Conservation (phyloP, 1,140 invertebrate genomes). For the Onthophagus taurus region DNA sequence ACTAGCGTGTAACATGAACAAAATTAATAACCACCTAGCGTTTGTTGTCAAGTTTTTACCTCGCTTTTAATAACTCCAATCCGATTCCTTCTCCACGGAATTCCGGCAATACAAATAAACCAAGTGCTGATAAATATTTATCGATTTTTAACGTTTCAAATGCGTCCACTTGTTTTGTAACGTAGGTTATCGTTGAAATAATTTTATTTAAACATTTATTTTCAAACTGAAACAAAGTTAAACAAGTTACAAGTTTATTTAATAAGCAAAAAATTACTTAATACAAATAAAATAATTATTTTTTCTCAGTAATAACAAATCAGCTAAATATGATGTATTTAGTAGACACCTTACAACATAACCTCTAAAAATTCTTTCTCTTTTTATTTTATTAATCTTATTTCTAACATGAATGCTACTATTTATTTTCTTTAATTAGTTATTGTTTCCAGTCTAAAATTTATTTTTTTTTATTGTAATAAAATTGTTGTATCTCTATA, state of each 20-base stretch:
- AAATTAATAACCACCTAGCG: background rate
- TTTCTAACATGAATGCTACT: too few relatives aligned
- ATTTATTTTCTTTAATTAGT: too few relatives aligned
- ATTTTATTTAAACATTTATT: background rate
- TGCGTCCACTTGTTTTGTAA: background rate
- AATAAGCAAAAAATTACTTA: background rate
- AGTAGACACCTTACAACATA: too few relatives aligned
- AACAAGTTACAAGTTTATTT: background rate
- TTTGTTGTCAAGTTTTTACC: background rate
- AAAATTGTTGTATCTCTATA: too few relatives aligned
- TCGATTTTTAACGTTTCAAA: constrained; percentile 2
- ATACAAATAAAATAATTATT: background rate
- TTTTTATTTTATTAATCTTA: too few relatives aligned
- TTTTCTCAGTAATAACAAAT: too few relatives aligned
- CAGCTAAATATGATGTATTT: too few relatives aligned
- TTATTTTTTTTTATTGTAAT: too few relatives aligned
- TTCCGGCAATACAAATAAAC: constrained; percentile 1
- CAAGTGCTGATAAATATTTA: background rate
- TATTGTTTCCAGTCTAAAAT: too few relatives aligned
- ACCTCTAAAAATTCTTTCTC: too few relatives aligned
- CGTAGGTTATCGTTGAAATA: background rate
- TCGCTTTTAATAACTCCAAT: constrained; percentile 8
- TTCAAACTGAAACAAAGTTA: background rate
- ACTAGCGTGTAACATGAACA: too few relatives aligned
- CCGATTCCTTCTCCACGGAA: constrained; percentile 5